A percentile compares a stretch with the other conserved stretches of the same genome.
These are phyloP conservation scores for Stenchaetothrips biformis DNA, from an alignment of 2,888 invertebrate genomes.

Conservation along the genomic window DNA sequence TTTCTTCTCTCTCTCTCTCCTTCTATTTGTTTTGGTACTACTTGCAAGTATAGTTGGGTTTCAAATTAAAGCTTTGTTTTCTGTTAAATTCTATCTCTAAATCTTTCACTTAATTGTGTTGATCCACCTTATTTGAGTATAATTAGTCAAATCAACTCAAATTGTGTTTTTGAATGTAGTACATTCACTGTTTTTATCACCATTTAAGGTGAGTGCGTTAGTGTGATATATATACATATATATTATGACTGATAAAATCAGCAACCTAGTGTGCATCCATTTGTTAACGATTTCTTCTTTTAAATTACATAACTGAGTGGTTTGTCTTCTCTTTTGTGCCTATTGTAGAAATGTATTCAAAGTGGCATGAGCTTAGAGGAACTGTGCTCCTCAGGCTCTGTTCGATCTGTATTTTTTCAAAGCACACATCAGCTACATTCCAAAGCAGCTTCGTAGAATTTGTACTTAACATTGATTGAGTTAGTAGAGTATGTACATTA, in stretches of 20 bases:
- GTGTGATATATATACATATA: constrained; percentile 17
- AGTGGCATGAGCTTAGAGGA: not conserved
- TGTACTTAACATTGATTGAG: constrained; percentile 19
- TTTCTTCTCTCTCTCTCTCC: not conserved
- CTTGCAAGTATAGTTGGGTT: not conserved
- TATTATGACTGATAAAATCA: constrained; percentile 16
- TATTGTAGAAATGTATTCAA: constrained; percentile 15
- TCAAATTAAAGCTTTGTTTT: not conserved
- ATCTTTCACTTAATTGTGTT: not conserved
- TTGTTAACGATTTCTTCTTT: not conserved
- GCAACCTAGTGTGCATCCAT: not conserved
- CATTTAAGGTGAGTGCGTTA: not conserved
- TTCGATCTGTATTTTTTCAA: constrained; percentile 14
- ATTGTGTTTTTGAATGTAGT: not conserved
- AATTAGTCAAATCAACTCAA: not conserved
- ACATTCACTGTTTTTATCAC: not conserved
- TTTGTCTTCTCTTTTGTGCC: not conserved
- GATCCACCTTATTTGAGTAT: not conserved
- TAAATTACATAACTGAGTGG: constrained; percentile 5
- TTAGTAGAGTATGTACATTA: constrained; percentile 17
- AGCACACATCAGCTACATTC: constrained; percentile 23
- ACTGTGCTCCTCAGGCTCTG: constrained; percentile 4
- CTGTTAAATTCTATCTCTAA: not conserved
- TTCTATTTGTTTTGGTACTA: not conserved
- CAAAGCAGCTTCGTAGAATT: constrained; percentile 8